These are phyloP conservation scores for Lydus trimaculatus DNA, from an alignment of 2,888 invertebrate species.

Conservation along the genomic window DNA sequence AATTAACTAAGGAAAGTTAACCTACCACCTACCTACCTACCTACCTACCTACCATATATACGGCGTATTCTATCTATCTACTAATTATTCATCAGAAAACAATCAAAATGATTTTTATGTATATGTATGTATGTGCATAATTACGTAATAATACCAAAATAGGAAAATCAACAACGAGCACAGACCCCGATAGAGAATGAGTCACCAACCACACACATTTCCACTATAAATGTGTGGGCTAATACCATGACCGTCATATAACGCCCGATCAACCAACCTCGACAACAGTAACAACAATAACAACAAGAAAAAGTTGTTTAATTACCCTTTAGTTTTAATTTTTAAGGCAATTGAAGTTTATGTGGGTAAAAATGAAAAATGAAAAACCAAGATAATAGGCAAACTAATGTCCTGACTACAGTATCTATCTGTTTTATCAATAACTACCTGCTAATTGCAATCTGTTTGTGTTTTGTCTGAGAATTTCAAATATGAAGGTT, in stretches of 20 bases:
- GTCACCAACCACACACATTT: constrained; percentile 17
- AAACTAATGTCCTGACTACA: too few species aligned
- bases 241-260: constrained; percentile 18
- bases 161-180: constrained; percentile 37
- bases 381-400: too few species aligned
- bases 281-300: too few species aligned
- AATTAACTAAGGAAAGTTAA: neutral
- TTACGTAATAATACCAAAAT: constrained; percentile 39
- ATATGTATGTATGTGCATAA: constrained; percentile 6
- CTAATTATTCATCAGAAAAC: neutral
- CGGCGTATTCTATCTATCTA: too few species aligned
- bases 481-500: neutral
- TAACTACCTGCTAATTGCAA: neutral
- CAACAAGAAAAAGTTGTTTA: constrained; percentile 17
- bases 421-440: too few species aligned
- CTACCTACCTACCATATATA: too few species aligned
- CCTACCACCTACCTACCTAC: too few species aligned
- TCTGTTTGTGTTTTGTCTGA: constrained; percentile 7
- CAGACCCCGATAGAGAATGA: constrained; percentile 31
- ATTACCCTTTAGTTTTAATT: neutral
- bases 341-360: constrained; percentile 39
- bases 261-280: constrained; percentile 42
- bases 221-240: constrained; percentile 20
- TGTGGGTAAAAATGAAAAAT: too few species aligned
- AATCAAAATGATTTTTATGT: too few species aligned